Evolutionary conservation across 2,797 vertebrate genomes (phyloP).

Genomic region (Apogon talboti): DNA sequence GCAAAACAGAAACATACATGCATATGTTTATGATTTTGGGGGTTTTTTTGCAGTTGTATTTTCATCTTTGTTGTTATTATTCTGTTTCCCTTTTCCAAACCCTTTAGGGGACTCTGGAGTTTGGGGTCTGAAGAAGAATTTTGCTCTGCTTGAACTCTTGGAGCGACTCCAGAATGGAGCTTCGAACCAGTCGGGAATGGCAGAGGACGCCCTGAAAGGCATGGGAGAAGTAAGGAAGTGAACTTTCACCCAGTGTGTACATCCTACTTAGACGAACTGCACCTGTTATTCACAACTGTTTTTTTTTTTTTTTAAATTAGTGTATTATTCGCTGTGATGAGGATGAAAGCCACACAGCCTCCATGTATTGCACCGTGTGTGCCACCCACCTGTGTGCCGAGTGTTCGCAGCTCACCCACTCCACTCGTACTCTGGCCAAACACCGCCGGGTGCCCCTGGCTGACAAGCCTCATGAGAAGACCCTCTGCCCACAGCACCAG

Average conservation of each 20-base stretch:
- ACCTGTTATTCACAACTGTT: background rate
- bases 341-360: slow-evolving; percentile 95
- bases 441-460: slow-evolving; percentile 95
- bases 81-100: background rate
- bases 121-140: slow-evolving; percentile 99
- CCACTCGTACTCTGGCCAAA: slow-evolving; percentile 96
- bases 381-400: slow-evolving; percentile 96
- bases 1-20: too few species aligned
- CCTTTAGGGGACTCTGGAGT: slow-evolving; percentile 94
- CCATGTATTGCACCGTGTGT: slow-evolving; percentile 97
- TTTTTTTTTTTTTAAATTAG: slow-evolving; percentile 63
- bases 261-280: background rate
- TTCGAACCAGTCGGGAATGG: slow-evolving; percentile 88
- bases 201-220: slow-evolving; percentile 89
- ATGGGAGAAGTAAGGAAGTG: slow-evolving; percentile 91
- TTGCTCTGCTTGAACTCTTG: slow-evolving; percentile 95
- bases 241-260: background rate
- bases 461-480: slow-evolving; percentile 98
- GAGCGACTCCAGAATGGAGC: slow-evolving; percentile 96
- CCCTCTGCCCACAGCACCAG: slow-evolving; percentile 95
- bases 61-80: background rate
- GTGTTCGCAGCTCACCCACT: slow-evolving; percentile 96
- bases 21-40: too few species aligned
- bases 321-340: slow-evolving; percentile 96
- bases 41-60: too few species aligned